These are phyloP conservation scores for Elmis aenea DNA, from an alignment of 2,888 invertebrate species.

Conservation along the genomic window DNA sequence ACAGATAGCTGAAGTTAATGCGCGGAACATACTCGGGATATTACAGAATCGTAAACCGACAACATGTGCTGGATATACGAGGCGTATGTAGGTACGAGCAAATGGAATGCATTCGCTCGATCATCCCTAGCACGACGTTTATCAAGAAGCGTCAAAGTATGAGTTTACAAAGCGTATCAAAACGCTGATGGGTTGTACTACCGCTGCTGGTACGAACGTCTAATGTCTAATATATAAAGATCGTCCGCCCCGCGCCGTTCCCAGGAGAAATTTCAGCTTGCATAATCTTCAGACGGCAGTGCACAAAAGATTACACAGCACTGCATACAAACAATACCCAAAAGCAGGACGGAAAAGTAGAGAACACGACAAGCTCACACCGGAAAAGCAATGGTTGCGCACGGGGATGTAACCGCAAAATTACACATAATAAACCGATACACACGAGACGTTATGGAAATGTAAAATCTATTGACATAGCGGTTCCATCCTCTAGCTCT, in stretches of 20 bases:
- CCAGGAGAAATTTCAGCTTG: conserved; percentile 41
- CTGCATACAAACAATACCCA: conserved; percentile 32
- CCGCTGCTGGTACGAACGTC: too few relatives aligned
- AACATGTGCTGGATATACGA: too few relatives aligned
- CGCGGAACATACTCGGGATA: conserved; percentile 16
- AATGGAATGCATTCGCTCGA: conserved; percentile 6
- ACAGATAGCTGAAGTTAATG: conserved; percentile 19
- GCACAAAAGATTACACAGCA: conserved; percentile 24
- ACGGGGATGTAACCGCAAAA: conserved; percentile 28
- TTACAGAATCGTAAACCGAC: too few relatives aligned
- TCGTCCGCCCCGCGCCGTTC: conserved; percentile 22
- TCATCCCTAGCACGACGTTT: too few relatives aligned
- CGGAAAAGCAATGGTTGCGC: conserved; percentile 11
- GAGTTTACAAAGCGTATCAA: conserved; percentile 9
- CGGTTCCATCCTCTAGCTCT: conserved; percentile 30
- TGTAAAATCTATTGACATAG: conserved; percentile 37
- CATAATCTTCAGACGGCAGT: conserved; percentile 34
- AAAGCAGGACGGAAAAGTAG: conserved; percentile 18
- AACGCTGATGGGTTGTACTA: too few relatives aligned
- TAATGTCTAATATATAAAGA: conserved; percentile 12
- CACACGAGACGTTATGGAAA: conserved; percentile 36
- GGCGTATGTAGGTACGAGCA: too few relatives aligned
- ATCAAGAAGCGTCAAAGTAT: conserved; percentile 14
- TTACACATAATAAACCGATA: conserved; percentile 38
- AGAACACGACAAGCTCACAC: conserved; percentile 13